Evolutionary conservation across 2,113 vertebrate species (phyloP).

Genomic region (Dipodomys stephensi): DNA sequence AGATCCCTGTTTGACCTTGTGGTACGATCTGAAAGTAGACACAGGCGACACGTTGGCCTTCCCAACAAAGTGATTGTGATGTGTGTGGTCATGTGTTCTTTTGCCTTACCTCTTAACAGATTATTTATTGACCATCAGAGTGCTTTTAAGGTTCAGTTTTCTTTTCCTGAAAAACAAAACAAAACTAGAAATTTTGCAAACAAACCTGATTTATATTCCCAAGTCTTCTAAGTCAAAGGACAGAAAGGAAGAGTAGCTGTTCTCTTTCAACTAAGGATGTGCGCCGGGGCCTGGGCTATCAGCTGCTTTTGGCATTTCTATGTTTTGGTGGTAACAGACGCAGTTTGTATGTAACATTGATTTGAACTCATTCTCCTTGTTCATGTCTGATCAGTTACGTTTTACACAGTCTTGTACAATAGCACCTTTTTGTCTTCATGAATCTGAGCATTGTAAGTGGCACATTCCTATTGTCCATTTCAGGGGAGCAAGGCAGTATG

Average conservation of each 20-base stretch:
- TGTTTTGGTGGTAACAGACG: constrained; percentile 40
- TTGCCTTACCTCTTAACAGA: not conserved
- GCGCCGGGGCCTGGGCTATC: not conserved
- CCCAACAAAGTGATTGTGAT: not conserved
- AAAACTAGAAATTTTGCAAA: constrained; percentile 33
- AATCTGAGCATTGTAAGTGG: constrained; percentile 6
- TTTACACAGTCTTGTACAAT: constrained; percentile 47
- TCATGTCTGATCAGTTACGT: constrained; percentile 11
- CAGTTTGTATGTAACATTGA: not conserved
- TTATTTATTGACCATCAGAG: not conserved
- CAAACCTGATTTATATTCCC: constrained; percentile 29
- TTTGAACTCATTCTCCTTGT: not conserved
- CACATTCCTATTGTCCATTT: constrained; percentile 49
- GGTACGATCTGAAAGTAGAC: constrained; percentile 28
- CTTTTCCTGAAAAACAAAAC: not conserved
- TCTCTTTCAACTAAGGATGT: constrained; percentile 11
- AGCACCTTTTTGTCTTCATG: constrained; percentile 51
- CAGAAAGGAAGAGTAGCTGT: not conserved
- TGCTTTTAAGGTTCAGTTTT: constrained; percentile 23
- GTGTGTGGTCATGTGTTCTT: constrained; percentile 18
- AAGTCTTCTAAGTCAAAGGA: constrained; percentile 48
- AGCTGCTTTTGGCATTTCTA: constrained; percentile 29
- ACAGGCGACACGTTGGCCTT: not conserved
- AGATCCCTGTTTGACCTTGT: constrained; percentile 16
- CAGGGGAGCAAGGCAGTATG: constrained; percentile 48